Conservation (phyloP, 2,888 invertebrate species). For the Epicampocera succincta region DNA sequence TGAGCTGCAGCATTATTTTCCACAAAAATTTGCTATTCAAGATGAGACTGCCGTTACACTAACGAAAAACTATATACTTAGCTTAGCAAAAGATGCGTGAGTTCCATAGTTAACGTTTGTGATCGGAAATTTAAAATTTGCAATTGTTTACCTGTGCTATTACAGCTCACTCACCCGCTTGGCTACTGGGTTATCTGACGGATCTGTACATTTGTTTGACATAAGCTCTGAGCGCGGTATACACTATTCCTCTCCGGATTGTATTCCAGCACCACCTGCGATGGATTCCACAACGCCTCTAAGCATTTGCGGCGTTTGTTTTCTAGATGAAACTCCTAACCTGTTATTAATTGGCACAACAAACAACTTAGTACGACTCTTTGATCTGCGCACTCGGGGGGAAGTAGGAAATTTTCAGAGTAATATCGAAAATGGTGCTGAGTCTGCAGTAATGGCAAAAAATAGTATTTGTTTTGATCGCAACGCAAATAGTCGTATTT, state of each 20-base stretch:
- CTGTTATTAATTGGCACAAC: slow-evolving; percentile 76
- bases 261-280: slow-evolving; percentile 49
- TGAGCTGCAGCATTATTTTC: slow-evolving; percentile 76
- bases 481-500: slow-evolving; percentile 86
- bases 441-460: slow-evolving; percentile 76
- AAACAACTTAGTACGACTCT: slow-evolving; percentile 75
- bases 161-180: slow-evolving; percentile 80
- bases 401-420: slow-evolving; percentile 77
- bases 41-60: slow-evolving; percentile 83
- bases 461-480: slow-evolving; percentile 89
- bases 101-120: slow-evolving; percentile 20
- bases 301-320: slow-evolving; percentile 76
- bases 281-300: slow-evolving; percentile 2
- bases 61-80: slow-evolving; percentile 84
- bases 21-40: slow-evolving; percentile 73
- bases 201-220: slow-evolving; percentile 82
- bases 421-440: slow-evolving; percentile 40
- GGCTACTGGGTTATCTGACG: slow-evolving; percentile 82
- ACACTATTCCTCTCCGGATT: slow-evolving; percentile 64
- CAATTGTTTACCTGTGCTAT: not conserved
- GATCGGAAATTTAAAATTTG: not conserved
- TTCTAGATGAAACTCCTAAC: slow-evolving; percentile 75
- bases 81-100: slow-evolving; percentile 84
- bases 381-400: slow-evolving; percentile 82
- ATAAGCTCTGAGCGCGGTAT: slow-evolving; percentile 81